phyloP scores from a whole-genome alignment of 2,113 vertebrate species.

The Cebidichthys violaceus region DNA sequence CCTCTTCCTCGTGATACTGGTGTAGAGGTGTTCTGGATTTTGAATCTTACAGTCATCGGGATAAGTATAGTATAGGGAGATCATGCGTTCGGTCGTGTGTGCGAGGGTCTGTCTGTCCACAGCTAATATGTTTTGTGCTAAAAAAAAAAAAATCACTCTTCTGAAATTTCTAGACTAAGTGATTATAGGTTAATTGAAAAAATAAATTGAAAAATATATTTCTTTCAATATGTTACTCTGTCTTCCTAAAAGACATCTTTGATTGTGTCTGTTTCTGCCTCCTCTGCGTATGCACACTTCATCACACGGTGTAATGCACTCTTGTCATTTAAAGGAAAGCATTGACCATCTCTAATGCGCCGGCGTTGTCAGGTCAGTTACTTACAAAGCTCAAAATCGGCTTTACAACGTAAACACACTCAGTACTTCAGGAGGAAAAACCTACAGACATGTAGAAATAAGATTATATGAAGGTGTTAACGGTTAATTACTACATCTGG shows the following conservation, averaged over 20 bases:
- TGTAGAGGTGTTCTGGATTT: too few relatives aligned
- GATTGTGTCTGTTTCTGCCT: not conserved
- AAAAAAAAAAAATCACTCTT: too few relatives aligned
- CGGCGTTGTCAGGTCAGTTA: not conserved
- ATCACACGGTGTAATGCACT: not conserved
- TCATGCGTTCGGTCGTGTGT: too few relatives aligned
- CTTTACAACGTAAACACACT: not conserved
- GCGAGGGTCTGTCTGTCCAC: too few relatives aligned
- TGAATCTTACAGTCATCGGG: too few relatives aligned
- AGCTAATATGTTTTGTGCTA: too few relatives aligned
- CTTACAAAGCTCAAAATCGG: not conserved
- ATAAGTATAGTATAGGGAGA: too few relatives aligned
- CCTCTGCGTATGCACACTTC: not conserved
- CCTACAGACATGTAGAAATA: not conserved
- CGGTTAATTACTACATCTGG: not conserved
- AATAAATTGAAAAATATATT: not conserved
- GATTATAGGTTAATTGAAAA: not conserved
- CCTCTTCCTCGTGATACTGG: too few relatives aligned
- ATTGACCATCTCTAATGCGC: not conserved
- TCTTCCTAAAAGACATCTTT: not conserved
- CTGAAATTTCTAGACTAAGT: too few relatives aligned
- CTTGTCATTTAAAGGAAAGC: too few relatives aligned
- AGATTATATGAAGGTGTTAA: not conserved
- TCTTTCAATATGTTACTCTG: too few relatives aligned
- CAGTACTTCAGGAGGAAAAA: not conserved